phyloP scores from a whole-genome alignment of 1,140 invertebrate genomes.

The Nixonia krombeini region DNA sequence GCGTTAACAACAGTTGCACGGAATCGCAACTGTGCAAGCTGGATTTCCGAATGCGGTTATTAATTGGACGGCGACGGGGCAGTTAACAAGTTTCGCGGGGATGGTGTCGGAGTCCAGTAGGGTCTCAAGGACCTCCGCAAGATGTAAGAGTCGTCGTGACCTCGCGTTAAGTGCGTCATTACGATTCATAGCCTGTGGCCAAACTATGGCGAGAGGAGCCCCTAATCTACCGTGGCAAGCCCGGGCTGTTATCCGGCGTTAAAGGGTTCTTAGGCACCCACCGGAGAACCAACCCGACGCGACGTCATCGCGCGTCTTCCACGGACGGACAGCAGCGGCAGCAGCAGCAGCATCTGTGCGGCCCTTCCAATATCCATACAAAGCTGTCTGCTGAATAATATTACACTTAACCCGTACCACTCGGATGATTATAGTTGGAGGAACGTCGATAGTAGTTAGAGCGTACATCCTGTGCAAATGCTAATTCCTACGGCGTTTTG shows the following conservation, averaged over 20 bases:
- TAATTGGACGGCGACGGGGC: no score
- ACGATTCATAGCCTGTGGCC: constrained; percentile 62
- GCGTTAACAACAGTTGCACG: no score
- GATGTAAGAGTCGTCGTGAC: constrained; percentile 35
- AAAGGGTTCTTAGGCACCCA: constrained; percentile 55
- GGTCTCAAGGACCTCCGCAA: constrained; percentile 36
- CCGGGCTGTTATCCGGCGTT: constrained; percentile 52
- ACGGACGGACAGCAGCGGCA: constrained; percentile 62
- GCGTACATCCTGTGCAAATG: constrained; percentile 72
- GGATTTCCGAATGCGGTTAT: no score
- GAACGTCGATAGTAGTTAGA: constrained; percentile 72
- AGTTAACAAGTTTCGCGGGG: no score
- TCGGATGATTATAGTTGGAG: constrained; percentile 71
- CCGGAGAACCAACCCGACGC: constrained; percentile 39
- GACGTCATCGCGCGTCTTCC: constrained; percentile 50
- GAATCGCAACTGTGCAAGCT: no score
- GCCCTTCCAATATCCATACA: constrained; percentile 68
- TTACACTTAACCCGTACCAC: constrained; percentile 69
- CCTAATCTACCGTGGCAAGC: constrained; percentile 47
- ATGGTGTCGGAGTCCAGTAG: constrained; percentile 14
- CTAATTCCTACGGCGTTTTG: constrained; percentile 64
- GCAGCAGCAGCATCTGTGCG: constrained; percentile 67
- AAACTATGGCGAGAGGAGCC: constrained; percentile 49
- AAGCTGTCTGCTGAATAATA: constrained; percentile 72
- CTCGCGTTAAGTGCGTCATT: constrained; percentile 59